phyloP scores from a whole-genome alignment of 1,140 invertebrate genomes.

The Hyles euphorbiae region DNA sequence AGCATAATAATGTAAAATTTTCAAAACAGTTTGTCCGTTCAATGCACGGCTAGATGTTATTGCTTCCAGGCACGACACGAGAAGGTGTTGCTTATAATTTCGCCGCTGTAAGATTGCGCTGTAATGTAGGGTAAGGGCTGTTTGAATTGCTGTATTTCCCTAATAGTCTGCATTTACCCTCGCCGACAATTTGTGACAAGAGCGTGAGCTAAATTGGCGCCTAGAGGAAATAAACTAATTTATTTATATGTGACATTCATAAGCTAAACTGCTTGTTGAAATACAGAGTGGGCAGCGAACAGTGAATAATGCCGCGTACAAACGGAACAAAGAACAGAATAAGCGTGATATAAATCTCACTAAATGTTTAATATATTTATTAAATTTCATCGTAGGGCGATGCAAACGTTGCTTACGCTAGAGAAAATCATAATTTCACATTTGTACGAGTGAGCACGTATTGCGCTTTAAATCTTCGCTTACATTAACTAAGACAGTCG shows the following conservation, averaged over 20 bases:
- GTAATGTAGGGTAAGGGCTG: constrained; percentile 69
- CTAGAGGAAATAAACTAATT: constrained; percentile 73
- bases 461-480: constrained; percentile 53
- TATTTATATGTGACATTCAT: constrained; percentile 63
- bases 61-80: constrained; percentile 61
- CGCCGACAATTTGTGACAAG: constrained; percentile 71
- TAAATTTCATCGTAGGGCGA: constrained; percentile 1
- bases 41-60: constrained; percentile 40
- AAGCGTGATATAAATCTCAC: no score
- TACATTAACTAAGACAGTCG: constrained; percentile 50
- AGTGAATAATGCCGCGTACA: constrained; percentile 1
- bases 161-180: constrained; percentile 74
- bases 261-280: constrained; percentile 43
- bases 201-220: constrained; percentile 69
- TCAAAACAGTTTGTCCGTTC: constrained; percentile 27
- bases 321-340: constrained; percentile 1
- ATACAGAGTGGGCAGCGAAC: constrained; percentile 29
- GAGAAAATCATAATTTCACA: constrained; percentile 8
- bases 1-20: constrained; percentile 10
- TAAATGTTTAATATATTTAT: not conserved
- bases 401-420: constrained; percentile 8
- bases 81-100: constrained; percentile 74
- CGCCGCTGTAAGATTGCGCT: constrained; percentile 62
- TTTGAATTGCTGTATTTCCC: constrained; percentile 72
- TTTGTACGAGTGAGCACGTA: constrained; percentile 43